phyloP scores from a whole-genome alignment of 2,888 invertebrate species.

The Spialia ferax region DNA sequence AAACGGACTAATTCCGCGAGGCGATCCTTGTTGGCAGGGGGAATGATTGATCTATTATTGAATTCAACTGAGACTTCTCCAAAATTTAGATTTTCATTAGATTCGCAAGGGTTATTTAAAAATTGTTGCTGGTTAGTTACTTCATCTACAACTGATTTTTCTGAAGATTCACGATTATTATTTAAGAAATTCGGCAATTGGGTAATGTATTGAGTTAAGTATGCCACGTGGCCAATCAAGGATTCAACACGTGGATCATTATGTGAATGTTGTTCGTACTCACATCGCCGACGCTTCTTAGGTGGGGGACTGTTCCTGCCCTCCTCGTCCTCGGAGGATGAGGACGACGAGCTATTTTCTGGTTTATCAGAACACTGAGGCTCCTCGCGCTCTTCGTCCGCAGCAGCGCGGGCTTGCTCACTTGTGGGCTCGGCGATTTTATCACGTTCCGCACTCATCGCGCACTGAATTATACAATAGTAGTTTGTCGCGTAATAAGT shows the following conservation, averaged over 20 bases:
- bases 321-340: too few relatives aligned
- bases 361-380: too few relatives aligned
- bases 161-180: background rate
- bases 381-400: too few relatives aligned
- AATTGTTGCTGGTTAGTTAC: background rate
- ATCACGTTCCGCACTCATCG: too few relatives aligned
- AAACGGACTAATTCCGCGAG: background rate
- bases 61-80: background rate
- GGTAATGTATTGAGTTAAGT: background rate
- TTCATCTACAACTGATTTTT: background rate
- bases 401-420: too few relatives aligned
- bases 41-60: background rate
- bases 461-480: too few relatives aligned
- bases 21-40: background rate
- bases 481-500: too few relatives aligned
- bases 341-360: too few relatives aligned
- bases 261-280: background rate
- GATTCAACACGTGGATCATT: background rate
- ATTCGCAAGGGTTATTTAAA: background rate
- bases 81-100: background rate
- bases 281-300: too few relatives aligned
- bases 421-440: too few relatives aligned
- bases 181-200: background rate
- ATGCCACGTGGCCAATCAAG: background rate
- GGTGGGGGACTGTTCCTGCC: too few relatives aligned